Conservation (phyloP, 2,888 invertebrate species). For the Saturnia pavonia region DNA sequence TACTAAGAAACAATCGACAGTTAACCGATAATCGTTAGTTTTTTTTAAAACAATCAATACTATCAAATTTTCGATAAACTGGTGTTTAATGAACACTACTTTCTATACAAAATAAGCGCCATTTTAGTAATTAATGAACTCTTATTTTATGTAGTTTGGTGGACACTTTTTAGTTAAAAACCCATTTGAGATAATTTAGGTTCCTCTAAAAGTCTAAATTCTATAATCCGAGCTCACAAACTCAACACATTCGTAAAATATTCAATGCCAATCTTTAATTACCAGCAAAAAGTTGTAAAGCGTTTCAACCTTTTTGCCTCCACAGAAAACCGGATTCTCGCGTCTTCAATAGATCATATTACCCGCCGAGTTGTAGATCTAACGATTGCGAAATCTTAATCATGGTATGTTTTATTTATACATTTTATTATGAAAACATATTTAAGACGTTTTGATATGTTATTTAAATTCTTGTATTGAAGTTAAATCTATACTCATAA, state of each 20-base stretch:
- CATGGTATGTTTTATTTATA: too few relatives aligned
- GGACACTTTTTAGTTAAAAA: too few relatives aligned
- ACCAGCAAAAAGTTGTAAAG: slow-evolving; percentile 1
- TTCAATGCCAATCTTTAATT: slow-evolving; percentile 12
- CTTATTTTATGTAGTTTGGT: too few relatives aligned
- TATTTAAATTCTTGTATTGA: neutral
- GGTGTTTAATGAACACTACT: too few relatives aligned
- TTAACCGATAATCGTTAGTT: too few relatives aligned
- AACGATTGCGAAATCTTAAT: neutral
- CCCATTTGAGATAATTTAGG: too few relatives aligned
- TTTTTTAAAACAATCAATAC: too few relatives aligned
- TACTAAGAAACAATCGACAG: too few relatives aligned
- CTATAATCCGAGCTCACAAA: neutral
- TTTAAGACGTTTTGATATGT: neutral
- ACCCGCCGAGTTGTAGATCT: neutral
- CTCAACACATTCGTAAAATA: neutral
- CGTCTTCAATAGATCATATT: slow-evolving; percentile 10
- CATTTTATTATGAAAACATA: neutral
- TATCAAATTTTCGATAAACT: too few relatives aligned
- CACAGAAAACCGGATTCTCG: neutral
- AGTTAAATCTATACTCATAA: too few relatives aligned
- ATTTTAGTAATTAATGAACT: too few relatives aligned
- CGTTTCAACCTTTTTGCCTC: neutral
- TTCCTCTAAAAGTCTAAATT: neutral
- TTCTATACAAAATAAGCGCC: too few relatives aligned